Base-by-base conservation (phyloP, 2,113 vertebrate species). In the Ia io region DNA sequence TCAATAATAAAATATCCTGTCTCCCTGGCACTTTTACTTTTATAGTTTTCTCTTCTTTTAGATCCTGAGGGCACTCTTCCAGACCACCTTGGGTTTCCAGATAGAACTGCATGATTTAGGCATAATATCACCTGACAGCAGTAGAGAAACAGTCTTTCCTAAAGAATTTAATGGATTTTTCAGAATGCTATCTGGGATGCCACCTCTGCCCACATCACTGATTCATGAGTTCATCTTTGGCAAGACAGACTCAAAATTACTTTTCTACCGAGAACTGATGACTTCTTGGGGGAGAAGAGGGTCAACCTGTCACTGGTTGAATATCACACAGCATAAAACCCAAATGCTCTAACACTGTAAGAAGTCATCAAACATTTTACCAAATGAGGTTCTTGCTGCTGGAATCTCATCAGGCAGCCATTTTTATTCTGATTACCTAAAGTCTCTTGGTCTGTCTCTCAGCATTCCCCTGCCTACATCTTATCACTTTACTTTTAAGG, bases 161-260 rank as follows among this genome's bases (percentile, higher is more conserved):
- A 90, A 97, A 97, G 97, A 96, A 98, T 98, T 97, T 97, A 98
- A 98, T 93, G 96, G 95, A 96, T 98, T 98, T 98, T 80, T 76
- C 80, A 67, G 96, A 96, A 87, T 53, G 80, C 89, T 96, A 69
- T 97, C 96, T 96, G 69, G 69, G 96, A 96, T 96, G 96, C 95
- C 95, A 97, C 96, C 92, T 85, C 96, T 97, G 84, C 86, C 97
- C 96, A 97, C 96, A 97, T 96, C 97, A 95, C 96, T 97, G 97
- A 98, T 98, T 98, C 98, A 97, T 97, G 97, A 98, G 95, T 94
- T 97, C 97, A 97, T 98, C 97, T 98, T 96, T 95, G 80, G 37
- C 86, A 97, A 97, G 97, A 97, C 97, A 98, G 97, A 67, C 84
- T 93, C 88, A 97, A 97, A 98, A 98, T 98, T 97, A 96, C 96